Conservation (phyloP, 1,140 invertebrate genomes). For the Telenomus remus region DNA sequence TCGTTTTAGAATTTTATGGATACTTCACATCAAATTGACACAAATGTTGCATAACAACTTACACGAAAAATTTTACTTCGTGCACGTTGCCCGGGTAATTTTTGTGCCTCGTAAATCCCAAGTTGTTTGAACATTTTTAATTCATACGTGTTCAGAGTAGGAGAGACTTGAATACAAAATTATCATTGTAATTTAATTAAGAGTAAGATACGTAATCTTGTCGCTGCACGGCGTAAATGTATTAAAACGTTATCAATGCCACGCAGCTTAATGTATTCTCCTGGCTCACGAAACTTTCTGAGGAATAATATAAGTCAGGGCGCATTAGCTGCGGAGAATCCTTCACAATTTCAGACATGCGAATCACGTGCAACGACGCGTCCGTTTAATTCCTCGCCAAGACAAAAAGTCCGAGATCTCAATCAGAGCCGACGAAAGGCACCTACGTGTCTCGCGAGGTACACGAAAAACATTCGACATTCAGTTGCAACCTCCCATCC, state of each 20-base stretch:
- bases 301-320: conserved; percentile 54
- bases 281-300: conserved; percentile 52
- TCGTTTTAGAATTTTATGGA: too few relatives aligned
- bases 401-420: conserved; percentile 61
- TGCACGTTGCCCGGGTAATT: too few relatives aligned
- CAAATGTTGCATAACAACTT: too few relatives aligned
- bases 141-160: conserved; percentile 31
- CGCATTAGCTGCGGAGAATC: conserved; percentile 42
- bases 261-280: conserved; percentile 48
- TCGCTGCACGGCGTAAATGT: conserved; percentile 43
- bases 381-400: conserved; percentile 61
- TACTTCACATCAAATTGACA: too few relatives aligned
- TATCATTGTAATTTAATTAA: conserved; percentile 45
- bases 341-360: conserved; percentile 55
- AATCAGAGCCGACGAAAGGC: conserved; percentile 61
- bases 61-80: too few relatives aligned
- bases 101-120: background rate
- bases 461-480: conserved; percentile 43
- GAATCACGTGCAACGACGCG: conserved; percentile 58
- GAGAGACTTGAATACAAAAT: conserved; percentile 54
- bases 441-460: conserved; percentile 49
- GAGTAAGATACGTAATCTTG: conserved; percentile 43
- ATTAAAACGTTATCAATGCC: conserved; percentile 56
- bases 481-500: conserved; percentile 25
- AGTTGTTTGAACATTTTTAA: conserved; percentile 35